These are phyloP conservation scores for Nemapogon koenigi DNA, from an alignment of 2,888 invertebrate genomes.

Conservation along the genomic window DNA sequence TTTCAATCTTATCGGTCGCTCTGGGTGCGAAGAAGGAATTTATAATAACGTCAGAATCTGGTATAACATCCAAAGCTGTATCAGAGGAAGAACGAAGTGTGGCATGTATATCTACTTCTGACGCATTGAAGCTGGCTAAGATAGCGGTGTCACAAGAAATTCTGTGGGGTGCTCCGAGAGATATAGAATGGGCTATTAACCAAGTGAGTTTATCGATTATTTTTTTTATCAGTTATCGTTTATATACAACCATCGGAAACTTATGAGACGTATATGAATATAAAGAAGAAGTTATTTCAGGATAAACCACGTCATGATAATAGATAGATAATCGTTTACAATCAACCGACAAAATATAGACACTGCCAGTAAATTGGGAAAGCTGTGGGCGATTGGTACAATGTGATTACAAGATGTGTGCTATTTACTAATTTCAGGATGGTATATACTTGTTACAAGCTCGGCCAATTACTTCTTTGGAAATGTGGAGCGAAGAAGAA, in stretches of 20 bases:
- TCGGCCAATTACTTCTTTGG: conserved; percentile 77
- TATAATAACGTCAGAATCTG: conserved; percentile 42
- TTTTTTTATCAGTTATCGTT: no score
- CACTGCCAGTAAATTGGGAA: no score
- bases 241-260: no score
- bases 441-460: conserved; percentile 75
- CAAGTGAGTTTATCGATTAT: no score
- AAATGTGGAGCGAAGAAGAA: conserved; percentile 79
- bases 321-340: no score
- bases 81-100: conserved; percentile 36
- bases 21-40: conserved; percentile 63
- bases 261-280: no score
- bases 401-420: no score
- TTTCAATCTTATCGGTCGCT: conserved; percentile 47
- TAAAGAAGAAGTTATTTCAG: no score
- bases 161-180: conserved; percentile 72
- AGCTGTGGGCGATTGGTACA: no score
- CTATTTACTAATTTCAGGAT: conserved; percentile 30
- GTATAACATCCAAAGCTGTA: conserved; percentile 46
- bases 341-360: no score
- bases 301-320: no score
- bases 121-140: conserved; percentile 61
- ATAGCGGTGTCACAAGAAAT: conserved; percentile 69
- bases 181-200: conserved; percentile 82
- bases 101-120: conserved; percentile 62